Conservation (phyloP, 2,797 vertebrate species). For the Sorex maritimensis region DNA sequence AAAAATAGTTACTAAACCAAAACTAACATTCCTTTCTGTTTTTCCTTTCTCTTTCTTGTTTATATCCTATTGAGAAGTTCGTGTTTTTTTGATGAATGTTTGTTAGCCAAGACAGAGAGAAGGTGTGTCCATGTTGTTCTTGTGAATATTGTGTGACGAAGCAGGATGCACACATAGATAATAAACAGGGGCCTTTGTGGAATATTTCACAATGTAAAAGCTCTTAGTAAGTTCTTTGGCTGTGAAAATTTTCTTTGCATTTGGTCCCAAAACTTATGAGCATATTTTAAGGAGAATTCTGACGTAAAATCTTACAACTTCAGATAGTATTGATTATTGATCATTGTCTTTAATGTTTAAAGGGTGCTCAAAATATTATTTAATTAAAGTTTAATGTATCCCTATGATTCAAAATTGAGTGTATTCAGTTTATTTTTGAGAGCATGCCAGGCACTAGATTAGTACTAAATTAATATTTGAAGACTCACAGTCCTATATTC, state of each 20-base stretch:
- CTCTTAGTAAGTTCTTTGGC: conserved; percentile 21
- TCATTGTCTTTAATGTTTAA: not conserved
- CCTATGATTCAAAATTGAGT: not conserved
- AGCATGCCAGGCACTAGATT: not conserved
- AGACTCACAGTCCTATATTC: conserved; percentile 17
- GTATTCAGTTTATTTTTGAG: conserved; percentile 28
- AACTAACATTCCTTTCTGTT: conserved; percentile 89
- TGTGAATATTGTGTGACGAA: conserved; percentile 87
- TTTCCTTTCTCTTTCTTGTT: conserved; percentile 90
- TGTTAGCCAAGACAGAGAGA: conserved; percentile 87
- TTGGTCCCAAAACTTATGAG: conserved; percentile 56
- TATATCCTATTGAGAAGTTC: conserved; percentile 88
- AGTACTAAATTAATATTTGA: conserved; percentile 17
- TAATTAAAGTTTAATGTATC: not conserved
- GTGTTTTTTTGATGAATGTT: conserved; percentile 89
- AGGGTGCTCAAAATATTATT: conserved; percentile 45
- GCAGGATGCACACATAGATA: not conserved
- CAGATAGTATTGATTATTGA: not conserved
- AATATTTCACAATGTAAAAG: not conserved
- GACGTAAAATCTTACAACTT: conserved; percentile 33
- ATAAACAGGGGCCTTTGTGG: not conserved
- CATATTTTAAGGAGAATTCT: not conserved
- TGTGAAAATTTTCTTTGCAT: conserved; percentile 63
- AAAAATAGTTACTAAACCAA: conserved; percentile 85
- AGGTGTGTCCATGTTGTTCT: conserved; percentile 88